phyloP scores from a whole-genome alignment of 1,140 invertebrate genomes.

The Oncopodura yosiiana region DNA sequence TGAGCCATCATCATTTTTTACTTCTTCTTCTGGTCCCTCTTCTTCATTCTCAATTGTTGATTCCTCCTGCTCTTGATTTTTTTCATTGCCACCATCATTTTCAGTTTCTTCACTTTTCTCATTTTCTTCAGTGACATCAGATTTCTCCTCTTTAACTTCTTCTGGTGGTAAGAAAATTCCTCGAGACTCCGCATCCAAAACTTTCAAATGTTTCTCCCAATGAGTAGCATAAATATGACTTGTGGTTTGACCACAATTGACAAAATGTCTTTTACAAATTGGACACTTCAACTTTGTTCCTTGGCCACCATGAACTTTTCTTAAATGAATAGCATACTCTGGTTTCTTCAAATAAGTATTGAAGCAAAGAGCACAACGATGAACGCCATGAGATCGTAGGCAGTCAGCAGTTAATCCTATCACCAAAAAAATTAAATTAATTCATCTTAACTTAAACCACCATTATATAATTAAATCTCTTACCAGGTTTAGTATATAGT shows the following conservation, averaged over 20 bases:
- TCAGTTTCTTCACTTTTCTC: background rate
- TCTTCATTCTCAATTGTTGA: background rate
- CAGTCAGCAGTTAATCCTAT: no score
- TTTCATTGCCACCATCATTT: background rate
- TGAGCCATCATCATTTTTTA: background rate
- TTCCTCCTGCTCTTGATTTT: background rate
- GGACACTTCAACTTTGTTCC: constrained; percentile 18
- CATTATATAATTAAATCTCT: background rate
- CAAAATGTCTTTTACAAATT: constrained; percentile 18
- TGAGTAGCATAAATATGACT: constrained; percentile 28
- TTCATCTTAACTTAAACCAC: background rate
- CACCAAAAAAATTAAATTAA: constrained; percentile 7
- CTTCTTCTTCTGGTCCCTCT: background rate
- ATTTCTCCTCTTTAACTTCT: background rate
- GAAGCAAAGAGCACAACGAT: constrained; percentile 31
- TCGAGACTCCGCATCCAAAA: background rate
- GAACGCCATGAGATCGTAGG: constrained; percentile 22
- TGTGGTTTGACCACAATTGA: constrained; percentile 26
- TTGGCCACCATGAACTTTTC: constrained; percentile 13
- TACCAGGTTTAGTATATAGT: constrained; percentile 9
- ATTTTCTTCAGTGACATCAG: background rate
- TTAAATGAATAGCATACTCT: constrained; percentile 24
- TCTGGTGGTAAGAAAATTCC: background rate
- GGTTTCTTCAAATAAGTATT: constrained; percentile 24
- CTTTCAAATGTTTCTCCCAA: constrained; percentile 11